Evolutionary conservation across 2,888 invertebrate species (phyloP), one percentile per base, ranked within the genome.

Genomic region (Eristalis pertinax): DNA sequence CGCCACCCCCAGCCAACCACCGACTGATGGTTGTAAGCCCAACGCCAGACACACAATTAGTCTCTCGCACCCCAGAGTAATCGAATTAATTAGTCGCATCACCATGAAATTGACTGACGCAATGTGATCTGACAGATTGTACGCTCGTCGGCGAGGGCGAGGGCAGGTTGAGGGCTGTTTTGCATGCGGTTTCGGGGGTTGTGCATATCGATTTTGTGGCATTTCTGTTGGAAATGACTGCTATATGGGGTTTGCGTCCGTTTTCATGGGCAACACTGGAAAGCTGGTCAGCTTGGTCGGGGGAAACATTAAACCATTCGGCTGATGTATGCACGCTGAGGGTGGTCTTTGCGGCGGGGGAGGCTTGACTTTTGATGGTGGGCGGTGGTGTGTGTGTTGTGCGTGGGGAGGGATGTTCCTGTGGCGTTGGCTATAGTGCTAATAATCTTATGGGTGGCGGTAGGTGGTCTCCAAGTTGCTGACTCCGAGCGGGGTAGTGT

Each of bases 71-170:
- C 62, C 32, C 15, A 29, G 32, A n/a, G 62, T 11, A 63, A 32
- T 32, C 32, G 62, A 63, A 63, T 63, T 63, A 63, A 63, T 63
- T 63, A 26, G 32, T 63, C 62, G 32, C 32, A 63, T 26, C 32
- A 63, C 62, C 62, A 63, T 32, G 32, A 63, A 32, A 32, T 32
- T 63, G 62, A 63, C 32, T 63, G 62, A 63, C 10, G 62, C 62
- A 29, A 62, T 62, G 29, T n/a, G 15, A 29, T 26, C 29, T 62
- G 62, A 19, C 26, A 29, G 26, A 15, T 62, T 62, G 13, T n/a
- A 4, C 56, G 56, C 19, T n/a, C 10, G 22, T n/a, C 58, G 58
- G 32, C 7, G 4, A 0, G 32, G n/a, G 19, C 15, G n/a, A n/a
- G 10, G 32, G 32, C 32, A 19, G 50, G 50, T 4, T 50, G 4